Evolutionary conservation across 2,888 invertebrate species (phyloP).

Genomic region (Dicyrtoma fusca): DNA sequence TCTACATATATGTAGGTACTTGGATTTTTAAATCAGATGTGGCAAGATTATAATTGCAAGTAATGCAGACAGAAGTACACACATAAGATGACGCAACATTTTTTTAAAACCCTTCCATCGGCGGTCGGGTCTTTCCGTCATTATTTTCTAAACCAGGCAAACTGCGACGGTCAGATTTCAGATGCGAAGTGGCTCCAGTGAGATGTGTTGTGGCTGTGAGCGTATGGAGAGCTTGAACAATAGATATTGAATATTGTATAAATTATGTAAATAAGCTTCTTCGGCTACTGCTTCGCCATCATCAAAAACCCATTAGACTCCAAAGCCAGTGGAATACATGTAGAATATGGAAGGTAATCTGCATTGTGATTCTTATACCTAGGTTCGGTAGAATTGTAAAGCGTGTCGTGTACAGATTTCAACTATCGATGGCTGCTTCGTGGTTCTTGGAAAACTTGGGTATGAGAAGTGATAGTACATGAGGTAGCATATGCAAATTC

Average conservation of each 20-base stretch:
- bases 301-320: conserved; percentile 31
- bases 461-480: not conserved
- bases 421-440: too few species aligned
- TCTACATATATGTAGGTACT: too few species aligned
- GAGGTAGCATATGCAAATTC: conserved; percentile 7
- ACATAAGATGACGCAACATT: too few species aligned
- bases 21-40: too few species aligned
- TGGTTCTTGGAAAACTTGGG: too few species aligned
- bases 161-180: not conserved
- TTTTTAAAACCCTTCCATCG: not conserved
- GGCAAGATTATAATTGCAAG: too few species aligned
- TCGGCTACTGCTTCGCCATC: not conserved
- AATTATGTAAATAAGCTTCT: conserved; percentile 26
- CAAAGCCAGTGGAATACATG: not conserved
- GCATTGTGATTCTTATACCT: too few species aligned
- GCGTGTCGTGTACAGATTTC: too few species aligned
- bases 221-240: not conserved
- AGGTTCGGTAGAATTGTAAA: too few species aligned
- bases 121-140: too few species aligned
- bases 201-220: not conserved
- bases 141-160: too few species aligned
- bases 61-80: too few species aligned
- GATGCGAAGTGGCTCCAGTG: not conserved
- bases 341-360: not conserved
- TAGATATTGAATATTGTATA: conserved; percentile 15